A percentile compares a stretch with the other conserved stretches of the same genome.
Conservation (phyloP, 2,888 invertebrate species). For the Plagodis pulveraria region DNA sequence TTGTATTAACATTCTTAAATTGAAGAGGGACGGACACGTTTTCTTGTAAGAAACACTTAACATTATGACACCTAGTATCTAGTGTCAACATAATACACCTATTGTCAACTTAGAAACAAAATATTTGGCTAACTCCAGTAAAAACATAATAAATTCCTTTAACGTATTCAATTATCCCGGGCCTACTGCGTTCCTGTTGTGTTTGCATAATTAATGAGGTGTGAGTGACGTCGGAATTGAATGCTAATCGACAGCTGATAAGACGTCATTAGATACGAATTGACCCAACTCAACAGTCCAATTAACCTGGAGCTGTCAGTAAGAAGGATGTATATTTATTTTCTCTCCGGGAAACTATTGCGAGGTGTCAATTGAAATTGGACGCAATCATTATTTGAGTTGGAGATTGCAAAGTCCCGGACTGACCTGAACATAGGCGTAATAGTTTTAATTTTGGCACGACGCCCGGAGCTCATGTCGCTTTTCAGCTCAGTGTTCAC, state of each 20-base stretch:
- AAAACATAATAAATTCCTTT: too few relatives aligned
- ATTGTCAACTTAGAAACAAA: too few relatives aligned
- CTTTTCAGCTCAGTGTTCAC: slow-evolving; percentile 60
- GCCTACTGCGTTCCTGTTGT: neutral
- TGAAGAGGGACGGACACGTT: too few relatives aligned
- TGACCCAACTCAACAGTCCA: slow-evolving; percentile 15
- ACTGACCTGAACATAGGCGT: slow-evolving; percentile 66
- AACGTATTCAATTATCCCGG: too few relatives aligned
- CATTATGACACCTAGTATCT: too few relatives aligned
- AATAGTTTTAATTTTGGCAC: slow-evolving; percentile 79
- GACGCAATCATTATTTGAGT: slow-evolving; percentile 51
- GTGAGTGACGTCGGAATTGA: slow-evolving; percentile 10
- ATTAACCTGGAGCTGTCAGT: slow-evolving; percentile 9
- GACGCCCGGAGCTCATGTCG: slow-evolving; percentile 71
- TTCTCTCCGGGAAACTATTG: neutral
- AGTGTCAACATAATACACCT: too few relatives aligned
- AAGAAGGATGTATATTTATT: slow-evolving; percentile 5
- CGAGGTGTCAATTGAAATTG: slow-evolving; percentile 47
- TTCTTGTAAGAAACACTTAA: too few relatives aligned
- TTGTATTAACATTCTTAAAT: too few relatives aligned
- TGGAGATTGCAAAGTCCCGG: slow-evolving; percentile 52
- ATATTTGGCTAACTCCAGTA: too few relatives aligned
- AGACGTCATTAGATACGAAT: slow-evolving; percentile 6
- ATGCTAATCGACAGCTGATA: slow-evolving; percentile 18
- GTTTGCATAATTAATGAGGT: slow-evolving; percentile 6